phyloP scores from a whole-genome alignment of 2,797 vertebrate genomes.

The Poliocrania exsul region DNA sequence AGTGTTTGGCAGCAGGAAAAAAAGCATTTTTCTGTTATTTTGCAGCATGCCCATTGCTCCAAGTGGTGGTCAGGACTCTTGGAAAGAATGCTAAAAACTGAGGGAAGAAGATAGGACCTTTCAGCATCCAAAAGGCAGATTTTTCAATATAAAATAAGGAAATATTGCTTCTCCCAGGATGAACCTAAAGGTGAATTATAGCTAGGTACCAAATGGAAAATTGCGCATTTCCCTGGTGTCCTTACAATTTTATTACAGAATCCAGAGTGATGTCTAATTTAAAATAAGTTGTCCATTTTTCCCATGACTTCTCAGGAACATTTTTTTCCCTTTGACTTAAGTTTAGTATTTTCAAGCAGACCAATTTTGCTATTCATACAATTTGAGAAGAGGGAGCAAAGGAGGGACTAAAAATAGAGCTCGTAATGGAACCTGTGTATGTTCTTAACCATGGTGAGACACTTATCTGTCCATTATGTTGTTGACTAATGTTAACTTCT shows the following conservation, averaged over 20 bases:
- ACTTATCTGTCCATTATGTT: conserved; percentile 62
- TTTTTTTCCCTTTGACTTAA: neutral
- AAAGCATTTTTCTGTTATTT: neutral
- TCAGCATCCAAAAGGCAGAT: neutral
- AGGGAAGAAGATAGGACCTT: neutral
- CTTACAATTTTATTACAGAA: conserved; percentile 13
- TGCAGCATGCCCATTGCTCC: neutral
- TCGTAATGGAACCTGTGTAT: conserved; percentile 51
- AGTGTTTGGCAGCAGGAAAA: neutral
- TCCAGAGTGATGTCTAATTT: conserved; percentile 8
- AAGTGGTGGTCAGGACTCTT: neutral
- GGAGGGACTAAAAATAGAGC: conserved; percentile 43
- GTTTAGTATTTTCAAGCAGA: conserved; percentile 23
- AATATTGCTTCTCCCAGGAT: neutral
- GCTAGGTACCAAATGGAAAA: neutral
- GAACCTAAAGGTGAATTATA: neutral
- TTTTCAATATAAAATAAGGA: neutral
- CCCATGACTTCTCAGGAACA: neutral
- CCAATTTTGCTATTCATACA: conserved; percentile 8
- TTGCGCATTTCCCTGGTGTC: neutral
- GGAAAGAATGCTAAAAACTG: neutral
- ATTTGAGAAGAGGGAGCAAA: conserved; percentile 28
- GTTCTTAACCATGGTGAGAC: conserved; percentile 52
- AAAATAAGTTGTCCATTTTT: neutral
- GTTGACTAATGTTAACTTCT: conserved; percentile 65